phyloP scores from a whole-genome alignment of 2,113 vertebrate genomes.

The Uria lomvia region DNA sequence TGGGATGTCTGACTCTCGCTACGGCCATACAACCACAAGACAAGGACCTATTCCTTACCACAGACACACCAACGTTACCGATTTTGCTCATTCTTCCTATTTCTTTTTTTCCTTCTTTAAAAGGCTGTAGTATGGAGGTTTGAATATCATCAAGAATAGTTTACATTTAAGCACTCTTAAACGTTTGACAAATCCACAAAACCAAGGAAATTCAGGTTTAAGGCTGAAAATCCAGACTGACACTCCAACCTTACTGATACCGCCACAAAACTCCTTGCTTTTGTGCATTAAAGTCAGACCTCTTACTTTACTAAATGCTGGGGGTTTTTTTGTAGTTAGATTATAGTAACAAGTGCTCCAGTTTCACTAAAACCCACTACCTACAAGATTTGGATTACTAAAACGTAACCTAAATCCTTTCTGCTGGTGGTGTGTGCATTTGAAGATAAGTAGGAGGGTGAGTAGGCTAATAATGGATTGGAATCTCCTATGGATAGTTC shows the following conservation, averaged over 20 bases:
- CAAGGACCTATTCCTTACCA: background rate
- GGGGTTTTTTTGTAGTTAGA: conserved; percentile 2
- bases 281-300: background rate
- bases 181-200: conserved; percentile 36
- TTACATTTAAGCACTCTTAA: background rate
- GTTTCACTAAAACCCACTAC: conserved; percentile 50
- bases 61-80: accelerated
- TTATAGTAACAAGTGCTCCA: conserved; percentile 60
- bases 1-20: accelerated
- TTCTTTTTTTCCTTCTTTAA: background rate
- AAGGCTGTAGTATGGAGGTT: background rate
- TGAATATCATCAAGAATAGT: background rate
- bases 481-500: conserved; percentile 46
- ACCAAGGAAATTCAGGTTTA: background rate
- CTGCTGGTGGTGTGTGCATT: conserved; percentile 45
- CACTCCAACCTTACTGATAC: background rate
- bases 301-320: background rate
- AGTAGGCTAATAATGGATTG: conserved; percentile 50
- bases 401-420: conserved; percentile 59
- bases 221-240: conserved; percentile 43
- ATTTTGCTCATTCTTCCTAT: background rate
- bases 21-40: accelerated
- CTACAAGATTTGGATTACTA: conserved; percentile 68
- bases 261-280: background rate
- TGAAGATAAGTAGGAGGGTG: conserved; percentile 63